Percentiles rank a stretch among this genome's conserved stretches.
These are phyloP conservation scores for Drosophila kurseongensis DNA, from an alignment of 1,140 invertebrate genomes.

Conservation along the genomic window DNA sequence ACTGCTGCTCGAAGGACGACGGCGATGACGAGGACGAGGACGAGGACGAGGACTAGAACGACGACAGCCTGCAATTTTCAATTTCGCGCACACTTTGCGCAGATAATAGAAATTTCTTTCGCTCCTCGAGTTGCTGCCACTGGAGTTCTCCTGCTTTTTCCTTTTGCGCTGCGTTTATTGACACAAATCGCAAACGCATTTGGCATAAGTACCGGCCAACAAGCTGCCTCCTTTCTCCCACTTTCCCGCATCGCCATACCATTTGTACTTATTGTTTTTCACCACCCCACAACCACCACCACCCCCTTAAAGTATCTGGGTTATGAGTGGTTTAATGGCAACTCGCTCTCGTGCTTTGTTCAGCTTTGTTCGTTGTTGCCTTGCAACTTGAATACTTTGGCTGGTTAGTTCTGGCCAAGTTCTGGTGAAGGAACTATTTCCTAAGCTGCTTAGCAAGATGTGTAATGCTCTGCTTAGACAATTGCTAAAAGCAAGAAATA, in stretches of 20 bases:
- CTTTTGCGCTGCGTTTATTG: conserved; percentile 64
- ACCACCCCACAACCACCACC: neutral
- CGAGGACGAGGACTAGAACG: neutral
- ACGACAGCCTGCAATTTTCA: conserved; percentile 70
- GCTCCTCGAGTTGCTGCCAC: conserved; percentile 28
- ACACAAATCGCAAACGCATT: conserved; percentile 81
- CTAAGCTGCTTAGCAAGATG: conserved; percentile 44
- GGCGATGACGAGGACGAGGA: neutral
- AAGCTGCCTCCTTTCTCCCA: conserved; percentile 24
- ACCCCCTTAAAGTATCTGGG: conserved; percentile 59
- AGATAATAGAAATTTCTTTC: conserved; percentile 82
- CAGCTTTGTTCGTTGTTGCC: conserved; percentile 29
- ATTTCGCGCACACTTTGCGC: conserved; percentile 81
- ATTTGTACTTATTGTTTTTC: conserved; percentile 53
- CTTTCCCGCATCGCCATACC: neutral
- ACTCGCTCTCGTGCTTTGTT: conserved; percentile 52
- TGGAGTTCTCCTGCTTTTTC: conserved; percentile 11
- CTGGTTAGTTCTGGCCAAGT: conserved; percentile 38
- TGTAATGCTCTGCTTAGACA: conserved; percentile 41
- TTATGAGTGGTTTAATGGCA: conserved; percentile 80
- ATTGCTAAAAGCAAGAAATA: conserved; percentile 11
- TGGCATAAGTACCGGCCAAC: conserved; percentile 77
- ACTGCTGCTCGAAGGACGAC: conserved; percentile 5
- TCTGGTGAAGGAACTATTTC: conserved; percentile 42
- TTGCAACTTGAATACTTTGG: conserved; percentile 17